Percentiles rank a stretch among this genome's conserved stretches.
phyloP scores from a whole-genome alignment of 2,797 vertebrate genomes.

The Zenarchopterus dispar region DNA sequence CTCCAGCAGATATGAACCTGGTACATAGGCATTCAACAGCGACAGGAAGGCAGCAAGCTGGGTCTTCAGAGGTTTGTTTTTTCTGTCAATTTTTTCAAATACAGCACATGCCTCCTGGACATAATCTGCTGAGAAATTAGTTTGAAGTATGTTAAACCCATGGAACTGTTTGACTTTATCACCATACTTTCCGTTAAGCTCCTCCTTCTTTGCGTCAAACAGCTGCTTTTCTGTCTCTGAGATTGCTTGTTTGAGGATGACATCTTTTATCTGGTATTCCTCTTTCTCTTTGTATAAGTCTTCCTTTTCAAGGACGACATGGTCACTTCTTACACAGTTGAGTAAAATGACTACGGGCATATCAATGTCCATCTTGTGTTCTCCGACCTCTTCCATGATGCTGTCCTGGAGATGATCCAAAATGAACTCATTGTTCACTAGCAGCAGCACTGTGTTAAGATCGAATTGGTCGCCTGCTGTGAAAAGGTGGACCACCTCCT shows the following conservation, averaged over 20 bases:
- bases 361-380: rapidly evolving
- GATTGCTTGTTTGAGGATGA: neutral
- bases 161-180: slow-evolving; percentile 19
- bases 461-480: rapidly evolving
- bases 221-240: slow-evolving; percentile 15
- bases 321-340: slow-evolving; percentile 21
- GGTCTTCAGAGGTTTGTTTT: neutral
- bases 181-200: neutral
- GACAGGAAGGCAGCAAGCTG: slow-evolving; percentile 36
- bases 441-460: slow-evolving; percentile 34
- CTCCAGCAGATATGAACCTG: slow-evolving; percentile 48
- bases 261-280: neutral
- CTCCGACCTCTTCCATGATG: neutral
- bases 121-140: slow-evolving; percentile 27
- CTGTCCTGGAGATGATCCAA: neutral
- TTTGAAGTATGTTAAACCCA: slow-evolving; percentile 53
- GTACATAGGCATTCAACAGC: slow-evolving; percentile 45
- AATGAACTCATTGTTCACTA: slow-evolving; percentile 16
- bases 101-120: neutral
- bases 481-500: slow-evolving; percentile 32
- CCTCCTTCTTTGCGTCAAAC: slow-evolving; percentile 17
- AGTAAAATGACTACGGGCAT: slow-evolving; percentile 25
- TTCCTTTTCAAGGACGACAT: neutral
- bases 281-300: neutral
- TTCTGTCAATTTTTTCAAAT: neutral